A percentile compares a stretch with the other conserved stretches of the same genome.
phyloP scores from a whole-genome alignment of 2,888 invertebrate genomes.

The Diploptera punctata region DNA sequence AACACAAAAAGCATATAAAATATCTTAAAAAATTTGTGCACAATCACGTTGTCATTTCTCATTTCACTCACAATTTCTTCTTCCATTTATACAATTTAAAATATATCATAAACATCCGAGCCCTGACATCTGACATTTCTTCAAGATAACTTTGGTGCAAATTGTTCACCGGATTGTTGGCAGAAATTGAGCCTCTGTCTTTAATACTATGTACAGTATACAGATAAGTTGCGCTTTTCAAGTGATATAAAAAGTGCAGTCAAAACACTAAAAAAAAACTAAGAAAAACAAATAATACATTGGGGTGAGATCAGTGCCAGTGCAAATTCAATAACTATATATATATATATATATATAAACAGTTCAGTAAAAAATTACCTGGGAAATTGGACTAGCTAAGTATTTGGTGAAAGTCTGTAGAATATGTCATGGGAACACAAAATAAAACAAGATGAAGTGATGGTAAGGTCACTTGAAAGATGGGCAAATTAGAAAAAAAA shows the following conservation, averaged over 20 bases:
- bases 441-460: background rate
- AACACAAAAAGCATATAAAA: background rate
- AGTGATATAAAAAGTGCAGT: constrained; percentile 17
- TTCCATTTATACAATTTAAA: too few relatives aligned
- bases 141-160: background rate
- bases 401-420: constrained; percentile 25
- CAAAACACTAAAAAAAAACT: constrained; percentile 20
- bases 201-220: background rate
- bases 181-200: background rate
- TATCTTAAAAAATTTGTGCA: background rate
- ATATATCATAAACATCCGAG: background rate
- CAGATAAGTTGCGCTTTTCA: background rate
- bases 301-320: constrained; percentile 34
- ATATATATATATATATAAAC: too few relatives aligned
- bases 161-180: background rate
- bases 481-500: background rate
- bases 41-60: background rate
- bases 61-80: background rate
- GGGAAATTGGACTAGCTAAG: constrained; percentile 40
- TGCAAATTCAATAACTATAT: constrained; percentile 24
- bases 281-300: constrained; percentile 27
- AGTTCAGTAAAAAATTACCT: constrained; percentile 36
- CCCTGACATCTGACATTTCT: background rate
- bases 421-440: constrained; percentile 4
- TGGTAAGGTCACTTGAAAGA: constrained; percentile 5